Evolutionary conservation across 2,797 vertebrate genomes (phyloP).

Genomic region (Gouania willdenowi): DNA sequence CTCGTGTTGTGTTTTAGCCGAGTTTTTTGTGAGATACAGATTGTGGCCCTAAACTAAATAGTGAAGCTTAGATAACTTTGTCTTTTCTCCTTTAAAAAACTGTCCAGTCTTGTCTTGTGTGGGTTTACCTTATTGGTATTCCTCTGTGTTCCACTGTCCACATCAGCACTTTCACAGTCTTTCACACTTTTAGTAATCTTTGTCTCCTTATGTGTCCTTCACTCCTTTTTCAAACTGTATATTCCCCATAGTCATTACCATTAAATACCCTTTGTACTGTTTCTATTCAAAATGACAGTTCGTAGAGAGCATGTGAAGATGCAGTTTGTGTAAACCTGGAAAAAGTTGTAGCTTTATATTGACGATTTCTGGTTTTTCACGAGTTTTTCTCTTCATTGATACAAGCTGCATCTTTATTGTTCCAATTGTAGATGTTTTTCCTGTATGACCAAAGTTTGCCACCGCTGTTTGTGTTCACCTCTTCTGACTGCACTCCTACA

Average conservation of each 20-base stretch:
- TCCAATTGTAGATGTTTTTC: constrained; percentile 19
- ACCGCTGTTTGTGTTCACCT: constrained; percentile 50
- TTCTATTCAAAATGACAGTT: constrained; percentile 29
- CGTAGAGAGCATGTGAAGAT: constrained; percentile 42
- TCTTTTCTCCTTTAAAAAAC: constrained; percentile 7
- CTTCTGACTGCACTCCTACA: constrained; percentile 68
- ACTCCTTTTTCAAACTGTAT: constrained; percentile 38
- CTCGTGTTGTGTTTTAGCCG: constrained; percentile 36
- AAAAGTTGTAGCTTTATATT: neutral
- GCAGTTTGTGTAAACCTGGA: constrained; percentile 48
- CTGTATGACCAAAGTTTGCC: constrained; percentile 39
- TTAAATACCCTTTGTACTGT: constrained; percentile 54
- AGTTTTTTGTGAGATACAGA: constrained; percentile 33
- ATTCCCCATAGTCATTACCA: constrained; percentile 60
- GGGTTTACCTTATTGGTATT: constrained; percentile 52
- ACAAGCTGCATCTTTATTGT: constrained; percentile 54
- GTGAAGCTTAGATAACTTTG: constrained; percentile 27
- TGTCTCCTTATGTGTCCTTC: constrained; percentile 58
- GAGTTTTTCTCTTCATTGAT: neutral
- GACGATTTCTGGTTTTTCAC: neutral
- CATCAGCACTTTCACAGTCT: constrained; percentile 52
- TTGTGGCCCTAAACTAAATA: constrained; percentile 20
- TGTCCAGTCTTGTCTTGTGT: constrained; percentile 41
- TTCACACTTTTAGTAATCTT: constrained; percentile 46
- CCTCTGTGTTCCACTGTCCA: constrained; percentile 45